Base-by-base conservation (phyloP, 1,140 invertebrate genomes). In the Thalassaphorura encarpata region DNA sequence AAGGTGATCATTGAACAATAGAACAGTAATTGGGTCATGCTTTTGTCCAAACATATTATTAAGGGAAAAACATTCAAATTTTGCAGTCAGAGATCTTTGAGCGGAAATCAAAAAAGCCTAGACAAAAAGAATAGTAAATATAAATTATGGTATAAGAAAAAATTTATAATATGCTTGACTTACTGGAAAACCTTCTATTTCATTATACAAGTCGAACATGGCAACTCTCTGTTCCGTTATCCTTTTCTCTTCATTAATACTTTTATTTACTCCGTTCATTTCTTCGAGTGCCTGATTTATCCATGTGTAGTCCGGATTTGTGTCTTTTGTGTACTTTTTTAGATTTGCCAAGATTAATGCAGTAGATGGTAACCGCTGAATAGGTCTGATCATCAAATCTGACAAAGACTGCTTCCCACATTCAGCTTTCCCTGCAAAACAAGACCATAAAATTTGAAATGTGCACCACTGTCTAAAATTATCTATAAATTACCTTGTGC, bases 191-290 rank as follows among this genome's bases (percentile, higher is more conserved):
- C 93, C 91, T 68, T 97, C 92, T 67, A 98, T 97, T 69, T 97
- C 91, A 72, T 97, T 93, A 71, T 95, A 89, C 54, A 97, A 92
- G 73, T 96, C 90, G 75, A 97, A 98, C 78, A 97, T 87, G 60
- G 85, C 89, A 66, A 96, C 78, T 71, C 94, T 89, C 0, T 86
- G 86, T 72, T 97, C 94, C 8, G 91, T 94, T 74, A 87, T 90
- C 61, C 92, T 77, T 72, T 96, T 97, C 70, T 96, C 91, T 76
- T 97, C 92, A 72, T 98, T 97, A 50, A 97, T 95, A 69, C 93
- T 84, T 60, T 85, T 87, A 82, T 94, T 92, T 16, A 96, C 91
- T 78, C 93, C 86, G 69, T 89, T 85, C 66, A 97, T 82, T 62
- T 83, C 82, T 65, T 80, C 83, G 62, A 95, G 77, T 21, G 93